Conservation (phyloP, 2,113 vertebrate species). For the Alligator mississippiensis region DNA sequence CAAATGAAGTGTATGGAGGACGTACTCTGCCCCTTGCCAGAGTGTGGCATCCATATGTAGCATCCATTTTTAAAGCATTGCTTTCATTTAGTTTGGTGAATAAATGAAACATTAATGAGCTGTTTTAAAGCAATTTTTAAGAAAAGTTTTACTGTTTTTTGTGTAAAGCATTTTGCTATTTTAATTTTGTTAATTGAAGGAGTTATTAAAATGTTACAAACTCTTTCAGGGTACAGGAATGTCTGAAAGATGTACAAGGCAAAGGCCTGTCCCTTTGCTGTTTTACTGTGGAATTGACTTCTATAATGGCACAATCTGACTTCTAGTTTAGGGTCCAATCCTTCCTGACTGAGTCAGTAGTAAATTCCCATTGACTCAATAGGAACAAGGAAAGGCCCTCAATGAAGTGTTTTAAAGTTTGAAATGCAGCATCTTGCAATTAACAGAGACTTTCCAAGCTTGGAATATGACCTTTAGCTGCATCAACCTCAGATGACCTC, state of each 20-base stretch:
- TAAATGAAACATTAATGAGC: background rate
- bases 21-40: background rate
- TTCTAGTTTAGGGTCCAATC: background rate
- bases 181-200: background rate
- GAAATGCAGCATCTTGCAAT: conserved; percentile 21
- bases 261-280: background rate
- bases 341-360: background rate
- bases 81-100: background rate
- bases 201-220: background rate
- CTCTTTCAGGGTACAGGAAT: background rate
- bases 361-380: background rate
- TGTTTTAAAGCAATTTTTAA: background rate
- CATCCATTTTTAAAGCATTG: background rate
- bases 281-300: conserved; percentile 4
- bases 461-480: conserved; percentile 20
- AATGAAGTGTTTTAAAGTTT: background rate
- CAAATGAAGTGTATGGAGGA: background rate
- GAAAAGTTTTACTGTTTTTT: background rate
- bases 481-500: conserved; percentile 71
- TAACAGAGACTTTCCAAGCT: conserved; percentile 39
- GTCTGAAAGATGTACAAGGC: background rate
- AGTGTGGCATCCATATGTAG: background rate
- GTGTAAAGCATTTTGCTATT: background rate
- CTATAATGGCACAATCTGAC: background rate
- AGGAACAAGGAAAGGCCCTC: background rate